phyloP scores from a whole-genome alignment of 2,113 vertebrate genomes.

The Pteruthius melanotis region DNA sequence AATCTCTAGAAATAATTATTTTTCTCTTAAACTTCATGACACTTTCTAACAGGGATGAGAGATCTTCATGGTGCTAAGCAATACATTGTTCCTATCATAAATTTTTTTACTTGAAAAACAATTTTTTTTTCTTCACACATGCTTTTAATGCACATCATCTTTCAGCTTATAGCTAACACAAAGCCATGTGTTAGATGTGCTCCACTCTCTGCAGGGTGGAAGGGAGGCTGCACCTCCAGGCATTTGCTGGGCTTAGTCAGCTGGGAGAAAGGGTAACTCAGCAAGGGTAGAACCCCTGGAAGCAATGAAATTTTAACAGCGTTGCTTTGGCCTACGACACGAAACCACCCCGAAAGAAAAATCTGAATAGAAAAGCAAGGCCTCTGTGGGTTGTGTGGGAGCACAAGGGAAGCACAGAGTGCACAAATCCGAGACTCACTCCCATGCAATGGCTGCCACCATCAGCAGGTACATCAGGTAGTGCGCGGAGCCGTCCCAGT shows the following conservation, averaged over 20 bases:
- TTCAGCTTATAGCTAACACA: background rate
- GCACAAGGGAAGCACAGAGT: background rate
- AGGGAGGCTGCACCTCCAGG: background rate
- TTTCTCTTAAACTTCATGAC: background rate
- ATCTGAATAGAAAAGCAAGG: background rate
- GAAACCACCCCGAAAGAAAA: background rate
- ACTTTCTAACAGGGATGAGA: background rate
- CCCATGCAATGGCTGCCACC: constrained; percentile 94
- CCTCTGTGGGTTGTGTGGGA: background rate
- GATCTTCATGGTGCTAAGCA: background rate
- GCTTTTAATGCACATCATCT: background rate
- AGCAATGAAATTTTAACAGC: background rate
- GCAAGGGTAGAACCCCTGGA: background rate
- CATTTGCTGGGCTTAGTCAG: background rate
- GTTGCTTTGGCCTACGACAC: background rate
- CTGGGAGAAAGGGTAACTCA: background rate
- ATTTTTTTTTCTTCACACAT: background rate
- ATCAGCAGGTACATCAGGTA: constrained; percentile 95
- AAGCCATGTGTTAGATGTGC: background rate
- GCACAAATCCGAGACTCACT: constrained; percentile 73
- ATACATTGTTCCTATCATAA: background rate
- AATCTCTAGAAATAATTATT: background rate
- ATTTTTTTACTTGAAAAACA: background rate
- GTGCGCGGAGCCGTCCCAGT: constrained; percentile 93
- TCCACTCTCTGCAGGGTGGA: background rate